Base-by-base conservation (phyloP, 1,140 invertebrate genomes). In the Heliconius melpomene region DNA sequence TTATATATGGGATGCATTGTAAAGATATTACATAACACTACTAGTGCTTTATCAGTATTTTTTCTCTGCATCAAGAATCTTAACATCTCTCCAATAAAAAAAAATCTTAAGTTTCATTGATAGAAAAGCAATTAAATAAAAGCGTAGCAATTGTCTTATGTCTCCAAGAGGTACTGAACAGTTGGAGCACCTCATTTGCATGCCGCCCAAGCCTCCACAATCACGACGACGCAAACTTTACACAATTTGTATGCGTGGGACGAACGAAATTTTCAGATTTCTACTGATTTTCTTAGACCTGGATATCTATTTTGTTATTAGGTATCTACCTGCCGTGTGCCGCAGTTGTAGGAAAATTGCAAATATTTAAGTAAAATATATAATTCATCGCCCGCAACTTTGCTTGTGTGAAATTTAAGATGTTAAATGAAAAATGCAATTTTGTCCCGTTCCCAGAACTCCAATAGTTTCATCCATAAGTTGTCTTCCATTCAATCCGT, bases 261-360 rank as follows among this genome's bases (percentile, higher is more conserved):
- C 54, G 74, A 66, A 75, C 74, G 8, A 75, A 66, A 75, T 75
- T 52, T 75, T 75, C 60, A 75, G 40, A 26, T 60, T 75, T 57
- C 32, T 38, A 57, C 74, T 75, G 54, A 75, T 75, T 75, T 75
- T 75, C 74, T 75, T 75, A 75, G 74, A 75, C 32, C 74, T 66
- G 74, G 26, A 75, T 75, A 54, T 60, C 52, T 60, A 75, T 75
- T 60, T 75, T 66, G 18, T 23, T 66, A 40, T 23, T 66, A 36
- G n/a, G 50, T 52, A 52, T 7, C 50, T 40, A 66, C 7, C 74
- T 75, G 26, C 54, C 7, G 32, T 75, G 29, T 54, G 23, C 23
- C 23, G 57, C n/a, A 29, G 23, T 26, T 26, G 23, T 26, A 5
- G 7, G 57, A 9, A 66, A 26, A 66, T 57, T 57, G n/a, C 18